phyloP scores from a whole-genome alignment of 2,888 invertebrate species.

The Drosophila limbata region DNA sequence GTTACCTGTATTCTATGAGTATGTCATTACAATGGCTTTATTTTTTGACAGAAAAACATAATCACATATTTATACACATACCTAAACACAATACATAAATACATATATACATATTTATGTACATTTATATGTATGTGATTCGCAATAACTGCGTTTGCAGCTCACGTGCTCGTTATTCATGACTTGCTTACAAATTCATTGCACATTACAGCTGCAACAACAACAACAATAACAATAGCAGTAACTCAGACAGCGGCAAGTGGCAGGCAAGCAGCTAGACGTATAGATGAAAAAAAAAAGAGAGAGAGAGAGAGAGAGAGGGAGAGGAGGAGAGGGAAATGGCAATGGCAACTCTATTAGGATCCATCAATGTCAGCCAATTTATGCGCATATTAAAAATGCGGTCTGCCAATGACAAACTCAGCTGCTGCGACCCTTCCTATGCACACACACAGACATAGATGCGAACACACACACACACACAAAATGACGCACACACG shows the following conservation, averaged over 20 bases:
- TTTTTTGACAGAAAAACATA: slow-evolving; percentile 1
- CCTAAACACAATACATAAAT: background rate
- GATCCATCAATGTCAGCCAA: slow-evolving; percentile 80
- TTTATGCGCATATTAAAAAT: slow-evolving; percentile 81
- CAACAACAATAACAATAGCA: slow-evolving; percentile 22
- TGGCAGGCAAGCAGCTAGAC: slow-evolving; percentile 4
- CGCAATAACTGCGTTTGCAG: slow-evolving; percentile 1
- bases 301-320: background rate
- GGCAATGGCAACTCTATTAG: slow-evolving; percentile 73
- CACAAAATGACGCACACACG: slow-evolving; percentile 13
- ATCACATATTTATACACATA: background rate
- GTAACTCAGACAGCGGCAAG: slow-evolving; percentile 33
- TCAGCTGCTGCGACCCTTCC: slow-evolving; percentile 46
- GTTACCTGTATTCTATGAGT: background rate
- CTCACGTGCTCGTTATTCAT: slow-evolving; percentile 50
- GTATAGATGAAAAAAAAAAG: background rate
- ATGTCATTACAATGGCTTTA: background rate
- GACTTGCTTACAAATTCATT: slow-evolving; percentile 66
- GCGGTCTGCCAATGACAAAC: slow-evolving; percentile 78
- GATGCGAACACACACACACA: slow-evolving; percentile 4
- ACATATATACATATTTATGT: background rate
- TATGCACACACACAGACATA: slow-evolving; percentile 13
- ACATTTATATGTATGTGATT: slow-evolving; percentile 1
- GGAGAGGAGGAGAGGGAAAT: slow-evolving; percentile 20
- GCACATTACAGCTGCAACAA: slow-evolving; percentile 61